Conservation (phyloP, 2,113 vertebrate genomes). For the Trogon surrucura region DNA sequence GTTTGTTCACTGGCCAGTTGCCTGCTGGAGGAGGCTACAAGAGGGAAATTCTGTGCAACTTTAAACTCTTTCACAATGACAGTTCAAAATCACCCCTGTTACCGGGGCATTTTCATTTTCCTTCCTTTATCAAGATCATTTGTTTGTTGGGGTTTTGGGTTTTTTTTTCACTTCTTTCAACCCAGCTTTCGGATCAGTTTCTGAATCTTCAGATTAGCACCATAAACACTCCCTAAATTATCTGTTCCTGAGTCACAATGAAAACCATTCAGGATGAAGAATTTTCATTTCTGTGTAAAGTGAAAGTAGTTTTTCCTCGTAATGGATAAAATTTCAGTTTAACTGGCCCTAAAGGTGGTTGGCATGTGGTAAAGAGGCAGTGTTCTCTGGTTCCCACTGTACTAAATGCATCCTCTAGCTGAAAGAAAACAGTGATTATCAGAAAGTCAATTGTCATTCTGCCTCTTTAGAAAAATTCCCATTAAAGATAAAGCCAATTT, state of each 20-base stretch:
- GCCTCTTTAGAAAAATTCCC: conserved; percentile 83
- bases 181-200: not conserved
- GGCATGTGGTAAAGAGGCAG: not conserved
- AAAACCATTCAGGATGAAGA: not conserved
- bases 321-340: conserved; percentile 17
- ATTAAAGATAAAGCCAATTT: conserved; percentile 87
- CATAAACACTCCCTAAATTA: not conserved
- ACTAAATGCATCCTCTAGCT: conserved; percentile 72
- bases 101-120: not conserved
- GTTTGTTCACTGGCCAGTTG: not conserved
- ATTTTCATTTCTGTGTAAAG: not conserved
- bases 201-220: not conserved
- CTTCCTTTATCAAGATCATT: not conserved
- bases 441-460: conserved; percentile 84
- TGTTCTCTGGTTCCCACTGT: conserved; percentile 32
- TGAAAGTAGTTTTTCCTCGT: conserved; percentile 20
- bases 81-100: not conserved
- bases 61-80: not conserved
- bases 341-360: conserved; percentile 20
- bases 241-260: not conserved
- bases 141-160: too few species aligned
- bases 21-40: not conserved
- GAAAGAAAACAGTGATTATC: conserved; percentile 82
- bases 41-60: not conserved
- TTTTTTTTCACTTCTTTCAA: not conserved